These are phyloP conservation scores for Labia minor DNA, from an alignment of 2,888 invertebrate species.

Conservation along the genomic window DNA sequence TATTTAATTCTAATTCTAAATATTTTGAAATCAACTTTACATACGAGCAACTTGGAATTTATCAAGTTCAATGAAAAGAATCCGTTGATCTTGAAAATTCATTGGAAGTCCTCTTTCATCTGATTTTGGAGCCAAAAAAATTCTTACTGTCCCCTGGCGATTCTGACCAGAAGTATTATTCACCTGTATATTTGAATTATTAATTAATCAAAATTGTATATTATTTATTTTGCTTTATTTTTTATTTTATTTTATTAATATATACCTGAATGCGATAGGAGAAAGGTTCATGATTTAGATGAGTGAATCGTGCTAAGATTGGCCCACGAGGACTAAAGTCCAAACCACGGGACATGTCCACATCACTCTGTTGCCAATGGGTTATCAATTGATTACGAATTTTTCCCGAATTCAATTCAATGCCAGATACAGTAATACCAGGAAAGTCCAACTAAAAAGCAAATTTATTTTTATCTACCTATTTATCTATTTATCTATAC, in stretches of 20 bases:
- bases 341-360: conserved; percentile 34
- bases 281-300: conserved; percentile 32
- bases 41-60: conserved; percentile 54
- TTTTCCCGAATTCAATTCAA: conserved; percentile 19
- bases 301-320: conserved; percentile 29
- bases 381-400: conserved; percentile 28
- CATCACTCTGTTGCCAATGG: conserved; percentile 33
- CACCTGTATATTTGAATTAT: conserved; percentile 19
- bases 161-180: conserved; percentile 31
- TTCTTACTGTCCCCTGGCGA: conserved; percentile 52
- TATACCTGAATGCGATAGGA: conserved; percentile 29
- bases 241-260: too few relatives aligned
- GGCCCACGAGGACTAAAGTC: conserved; percentile 31
- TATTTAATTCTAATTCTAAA: too few relatives aligned
- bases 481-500: too few relatives aligned
- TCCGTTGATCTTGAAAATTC: conserved; percentile 50
- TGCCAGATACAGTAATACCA: conserved; percentile 17
- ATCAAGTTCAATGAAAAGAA: conserved; percentile 60
- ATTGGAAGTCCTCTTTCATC: conserved; percentile 56
- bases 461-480: too few relatives aligned
- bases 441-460: conserved; percentile 18
- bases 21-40: conserved; percentile 31
- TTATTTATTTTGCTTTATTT: too few relatives aligned
- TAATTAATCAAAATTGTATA: too few relatives aligned
- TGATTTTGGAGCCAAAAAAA: conserved; percentile 56